A percentile compares a stretch with the other conserved stretches of the same genome.
phyloP scores from a whole-genome alignment of 2,888 invertebrate species.

The Phrixothrix hirtus region DNA sequence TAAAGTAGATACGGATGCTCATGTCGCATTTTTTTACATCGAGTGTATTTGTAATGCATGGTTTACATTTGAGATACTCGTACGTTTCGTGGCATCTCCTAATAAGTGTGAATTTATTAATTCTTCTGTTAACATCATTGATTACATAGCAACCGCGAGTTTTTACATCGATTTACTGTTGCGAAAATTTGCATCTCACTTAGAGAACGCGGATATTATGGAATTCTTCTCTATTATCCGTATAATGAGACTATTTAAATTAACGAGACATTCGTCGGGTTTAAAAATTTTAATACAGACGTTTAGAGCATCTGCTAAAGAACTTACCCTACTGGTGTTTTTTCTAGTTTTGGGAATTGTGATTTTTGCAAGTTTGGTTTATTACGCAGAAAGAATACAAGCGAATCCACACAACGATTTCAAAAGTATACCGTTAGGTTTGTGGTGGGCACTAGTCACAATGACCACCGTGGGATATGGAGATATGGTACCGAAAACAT shows the following conservation, averaged over 20 bases:
- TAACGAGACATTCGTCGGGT: constrained; percentile 96
- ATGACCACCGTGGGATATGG: constrained; percentile 99
- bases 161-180: constrained; percentile 95
- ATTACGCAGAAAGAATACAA: constrained; percentile 92
- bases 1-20: constrained; percentile 91
- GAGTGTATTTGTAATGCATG: constrained; percentile 99
- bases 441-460: constrained; percentile 99
- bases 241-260: constrained; percentile 95
- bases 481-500: constrained; percentile 98
- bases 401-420: constrained; percentile 96
- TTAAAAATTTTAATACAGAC: constrained; percentile 98
- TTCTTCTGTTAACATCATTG: constrained; percentile 96
- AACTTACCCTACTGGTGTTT: constrained; percentile 93
- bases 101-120: constrained; percentile 94
- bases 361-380: constrained; percentile 97
- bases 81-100: constrained; percentile 84
- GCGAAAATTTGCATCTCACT: constrained; percentile 85
- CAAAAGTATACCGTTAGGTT: constrained; percentile 94
- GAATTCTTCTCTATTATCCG: constrained; percentile 98
- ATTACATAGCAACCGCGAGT: constrained; percentile 97
- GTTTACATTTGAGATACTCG: constrained; percentile 96
- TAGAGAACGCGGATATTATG: constrained; percentile 93
- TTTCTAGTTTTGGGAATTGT: constrained; percentile 97
- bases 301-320: constrained; percentile 96
- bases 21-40: constrained; percentile 96